Base-by-base conservation (phyloP, 1,140 invertebrate species). In the Drosophila funebris region DNA sequence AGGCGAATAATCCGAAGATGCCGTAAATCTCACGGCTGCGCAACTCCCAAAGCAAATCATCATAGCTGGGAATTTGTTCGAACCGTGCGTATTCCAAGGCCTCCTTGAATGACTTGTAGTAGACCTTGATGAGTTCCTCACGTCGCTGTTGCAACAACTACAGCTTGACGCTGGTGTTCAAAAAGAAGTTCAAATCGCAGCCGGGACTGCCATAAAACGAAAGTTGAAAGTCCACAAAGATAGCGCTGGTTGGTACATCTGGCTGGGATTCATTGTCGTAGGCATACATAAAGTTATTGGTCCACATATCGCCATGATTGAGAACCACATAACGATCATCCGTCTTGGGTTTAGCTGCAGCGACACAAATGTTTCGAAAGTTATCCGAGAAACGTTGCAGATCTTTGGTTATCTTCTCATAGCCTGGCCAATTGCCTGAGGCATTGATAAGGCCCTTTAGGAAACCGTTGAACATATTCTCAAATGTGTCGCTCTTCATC, bases 221-320 rank as follows among this genome's bases (percentile, higher is more conserved):
- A 0, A 91, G 24, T 31, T 91, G 90, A 22, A 90, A 91, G 41
- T 91, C 90, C 13, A 91, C 93, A 44, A 95, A 94, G 78, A 93
- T 93, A 2, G 94, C 92, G 8, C 92, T 89, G 4, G 92, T 90
- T 0, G 93, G 92, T 52, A 93, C 91, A 0, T 90, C 89, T 0
- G 84, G 78, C 37, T 85, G 37, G 0, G 90, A 44, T 0, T 92
- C 64, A 52, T 94, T 82, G 60, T 89, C 90, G 71, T 95, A 95
- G 37, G 92, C 92, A 76, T 95, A 95, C 73, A 95, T 87, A 89
- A 95, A 94, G 72, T 95, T 95, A 67, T 95, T 95, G 0, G 93
- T 91, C 94, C 94, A 95, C 22, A 93, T 92, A 78, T 95, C 95
- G 4, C 95, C 95, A 43, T 95, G 95, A 76, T 93, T 94, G 7